Evolutionary conservation across 2,113 vertebrate species (phyloP), one percentile per base, ranked within the genome.

Genomic region (Nanorana parkeri): DNA sequence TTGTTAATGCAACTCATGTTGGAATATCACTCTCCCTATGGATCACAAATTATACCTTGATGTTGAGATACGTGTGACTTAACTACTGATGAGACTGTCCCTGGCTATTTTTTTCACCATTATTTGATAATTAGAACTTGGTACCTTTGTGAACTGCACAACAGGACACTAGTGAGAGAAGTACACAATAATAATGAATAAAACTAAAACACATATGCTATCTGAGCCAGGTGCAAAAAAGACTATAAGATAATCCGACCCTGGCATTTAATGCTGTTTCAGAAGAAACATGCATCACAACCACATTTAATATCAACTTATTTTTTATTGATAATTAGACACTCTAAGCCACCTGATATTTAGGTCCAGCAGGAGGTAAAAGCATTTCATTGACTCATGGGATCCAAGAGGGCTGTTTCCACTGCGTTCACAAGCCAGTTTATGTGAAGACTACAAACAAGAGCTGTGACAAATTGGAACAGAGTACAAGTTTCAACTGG

Each of bases 401-500:
- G 96, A 96, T 91, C 87, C 79, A 73, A 86, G 84, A 87, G 89
- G 90, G 89, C 68, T 84, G 88, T 91, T 90, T 94, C 94, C 87
- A 90, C 92, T 88, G 94, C 86, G 91, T 89, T 90, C 87, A 61
- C 76, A 60, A 86, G 67, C 90, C 89, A 89, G 92, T 92, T 93
- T 91, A n/a, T 92, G 90, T 90, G 91, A 94, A 96, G 93, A 95
- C 94, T 94, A 90, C 94, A 96, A 98, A 96, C 96, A 95, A 90
- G 92, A 95, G 94, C 93, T 94, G 92, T 92, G 94, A 92, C 93
- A 95, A 94, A 94, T 95, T 94, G 92, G 93, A 94, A 95, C 94
- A 93, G 91, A 87, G 74, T 95, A 87, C 97, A 98, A 96, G 97
- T 98, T 96, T 90, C 89, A 90, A 95, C 97, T 95, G 93, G 97